These are phyloP conservation scores for Ochropleura leucogaster DNA, from an alignment of 2,888 invertebrate species.

Conservation along the genomic window DNA sequence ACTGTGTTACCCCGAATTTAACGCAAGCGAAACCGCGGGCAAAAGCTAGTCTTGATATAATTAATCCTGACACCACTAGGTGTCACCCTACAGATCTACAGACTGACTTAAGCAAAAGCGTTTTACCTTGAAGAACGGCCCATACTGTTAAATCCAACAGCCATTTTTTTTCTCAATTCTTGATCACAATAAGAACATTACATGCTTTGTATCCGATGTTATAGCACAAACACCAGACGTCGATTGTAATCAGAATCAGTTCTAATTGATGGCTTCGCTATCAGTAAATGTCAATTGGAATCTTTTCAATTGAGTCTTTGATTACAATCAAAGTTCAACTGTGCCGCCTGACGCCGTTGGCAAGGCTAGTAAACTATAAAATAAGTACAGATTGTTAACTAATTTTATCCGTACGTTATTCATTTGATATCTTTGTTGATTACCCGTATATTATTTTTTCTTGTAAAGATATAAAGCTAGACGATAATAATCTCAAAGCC, in stretches of 20 bases:
- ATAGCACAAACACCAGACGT: constrained; percentile 7
- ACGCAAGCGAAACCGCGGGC: no score
- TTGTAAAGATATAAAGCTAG: constrained; percentile 10
- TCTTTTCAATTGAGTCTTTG: constrained; percentile 51
- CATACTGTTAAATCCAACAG: no score
- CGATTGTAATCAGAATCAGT: constrained; percentile 45
- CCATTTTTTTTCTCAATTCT: no score
- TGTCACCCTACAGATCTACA: no score
- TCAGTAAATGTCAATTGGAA: constrained; percentile 59
- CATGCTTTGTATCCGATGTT: constrained; percentile 29
- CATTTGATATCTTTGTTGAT: constrained; percentile 11
- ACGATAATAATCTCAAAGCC: constrained; percentile 37
- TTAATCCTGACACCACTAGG: no score
- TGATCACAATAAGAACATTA: constrained; percentile 11
- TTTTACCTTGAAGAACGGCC: no score
- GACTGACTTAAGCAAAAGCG: no score
- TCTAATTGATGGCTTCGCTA: constrained; percentile 56
- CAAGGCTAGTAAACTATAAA: constrained; percentile 26
- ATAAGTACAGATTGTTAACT: constrained; percentile 36
- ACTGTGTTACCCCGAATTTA: no score
- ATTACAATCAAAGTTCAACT: constrained; percentile 52
- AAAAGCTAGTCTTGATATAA: no score
- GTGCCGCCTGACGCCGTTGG: constrained; percentile 29
- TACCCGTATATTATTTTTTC: constrained; percentile 11
- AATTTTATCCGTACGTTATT: constrained; percentile 33